These are phyloP conservation scores for Habroteleia sp. DNA, from an alignment of 2,888 invertebrate species.

Conservation along the genomic window DNA sequence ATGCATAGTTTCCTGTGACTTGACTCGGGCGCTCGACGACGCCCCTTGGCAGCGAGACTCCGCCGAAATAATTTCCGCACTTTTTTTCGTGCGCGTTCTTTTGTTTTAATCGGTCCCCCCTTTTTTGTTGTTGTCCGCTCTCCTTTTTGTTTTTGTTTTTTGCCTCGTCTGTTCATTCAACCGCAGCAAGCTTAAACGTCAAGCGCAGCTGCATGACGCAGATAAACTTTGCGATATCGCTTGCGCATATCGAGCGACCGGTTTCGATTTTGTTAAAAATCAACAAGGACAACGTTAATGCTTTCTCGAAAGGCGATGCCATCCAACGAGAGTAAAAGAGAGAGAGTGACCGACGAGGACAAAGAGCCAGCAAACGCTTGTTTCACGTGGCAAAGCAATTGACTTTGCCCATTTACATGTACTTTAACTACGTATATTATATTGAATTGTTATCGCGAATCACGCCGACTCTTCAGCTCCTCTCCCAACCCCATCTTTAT, in stretches of 20 bases:
- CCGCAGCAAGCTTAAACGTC: conserved; percentile 64
- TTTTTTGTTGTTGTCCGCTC: conserved; percentile 27
- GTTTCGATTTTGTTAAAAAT: conserved; percentile 63
- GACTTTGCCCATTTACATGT: conserved; percentile 56
- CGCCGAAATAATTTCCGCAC: conserved; percentile 45
- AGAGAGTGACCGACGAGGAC: conserved; percentile 37
- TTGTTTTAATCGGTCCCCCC: conserved; percentile 43
- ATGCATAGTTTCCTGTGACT: conserved; percentile 50
- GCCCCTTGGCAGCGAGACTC: conserved; percentile 1
- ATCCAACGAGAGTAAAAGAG: conserved; percentile 58
- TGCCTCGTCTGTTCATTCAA: conserved; percentile 64
- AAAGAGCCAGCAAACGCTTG: conserved; percentile 49
- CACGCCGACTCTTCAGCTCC: conserved; percentile 4
- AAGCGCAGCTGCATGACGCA: conserved; percentile 65
- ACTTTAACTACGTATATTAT: conserved; percentile 32
- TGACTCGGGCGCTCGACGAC: conserved; percentile 16
- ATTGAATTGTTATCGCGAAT: conserved; percentile 41
- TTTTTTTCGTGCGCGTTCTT: conserved; percentile 38
- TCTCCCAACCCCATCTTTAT: not conserved
- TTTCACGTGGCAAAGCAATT: conserved; percentile 59
- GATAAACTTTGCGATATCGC: conserved; percentile 65
- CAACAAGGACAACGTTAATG: conserved; percentile 64
- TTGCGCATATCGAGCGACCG: conserved; percentile 64
- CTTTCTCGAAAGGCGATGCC: conserved; percentile 62
- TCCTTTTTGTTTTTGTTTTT: conserved; percentile 54